phyloP scores from a whole-genome alignment of 2,888 invertebrate species.

The Hypsopygia costalis region DNA sequence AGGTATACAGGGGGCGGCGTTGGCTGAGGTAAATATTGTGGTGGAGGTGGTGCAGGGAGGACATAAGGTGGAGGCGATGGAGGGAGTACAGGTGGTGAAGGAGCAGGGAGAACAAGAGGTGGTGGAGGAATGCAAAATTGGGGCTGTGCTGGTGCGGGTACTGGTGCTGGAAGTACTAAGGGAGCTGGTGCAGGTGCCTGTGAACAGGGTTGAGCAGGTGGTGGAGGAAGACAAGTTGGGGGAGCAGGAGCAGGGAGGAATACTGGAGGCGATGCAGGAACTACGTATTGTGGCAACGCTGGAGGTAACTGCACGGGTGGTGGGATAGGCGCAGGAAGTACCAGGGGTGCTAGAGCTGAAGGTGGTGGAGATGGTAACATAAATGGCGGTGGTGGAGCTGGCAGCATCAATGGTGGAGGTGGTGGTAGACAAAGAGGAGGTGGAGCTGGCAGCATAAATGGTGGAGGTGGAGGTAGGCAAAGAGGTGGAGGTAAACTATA shows the following conservation, averaged over 20 bases:
- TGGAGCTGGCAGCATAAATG: neutral
- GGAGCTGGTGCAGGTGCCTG: slow-evolving; percentile 17
- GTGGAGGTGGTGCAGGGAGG: slow-evolving; percentile 18
- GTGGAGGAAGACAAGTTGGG: slow-evolving; percentile 17
- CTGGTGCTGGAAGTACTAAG: slow-evolving; percentile 9
- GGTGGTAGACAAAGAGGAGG: slow-evolving; percentile 10
- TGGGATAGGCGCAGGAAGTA: slow-evolving; percentile 22
- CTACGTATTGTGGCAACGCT: no score
- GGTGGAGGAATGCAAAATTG: neutral
- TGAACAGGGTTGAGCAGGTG: slow-evolving; percentile 10
- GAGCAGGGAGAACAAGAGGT: slow-evolving; percentile 16
- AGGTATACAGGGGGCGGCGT: slow-evolving; percentile 25
- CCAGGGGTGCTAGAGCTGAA: slow-evolving; percentile 10
- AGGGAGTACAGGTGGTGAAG: slow-evolving; percentile 9
- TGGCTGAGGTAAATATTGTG: slow-evolving; percentile 25
- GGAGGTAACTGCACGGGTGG: slow-evolving; percentile 24
- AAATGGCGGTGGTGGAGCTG: slow-evolving; percentile 1
- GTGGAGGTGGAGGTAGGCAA: slow-evolving; percentile 4
- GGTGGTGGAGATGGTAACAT: slow-evolving; percentile 21
- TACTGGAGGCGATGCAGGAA: slow-evolving; percentile 18
- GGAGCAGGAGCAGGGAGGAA: slow-evolving; percentile 13
- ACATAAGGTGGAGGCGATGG: slow-evolving; percentile 17
- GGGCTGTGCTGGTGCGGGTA: slow-evolving; percentile 2
- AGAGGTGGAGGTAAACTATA: slow-evolving; percentile 11
- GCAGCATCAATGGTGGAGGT: slow-evolving; percentile 9